Conservation (phyloP, 2,797 vertebrate genomes). For the Sibirionetta formosa region DNA sequence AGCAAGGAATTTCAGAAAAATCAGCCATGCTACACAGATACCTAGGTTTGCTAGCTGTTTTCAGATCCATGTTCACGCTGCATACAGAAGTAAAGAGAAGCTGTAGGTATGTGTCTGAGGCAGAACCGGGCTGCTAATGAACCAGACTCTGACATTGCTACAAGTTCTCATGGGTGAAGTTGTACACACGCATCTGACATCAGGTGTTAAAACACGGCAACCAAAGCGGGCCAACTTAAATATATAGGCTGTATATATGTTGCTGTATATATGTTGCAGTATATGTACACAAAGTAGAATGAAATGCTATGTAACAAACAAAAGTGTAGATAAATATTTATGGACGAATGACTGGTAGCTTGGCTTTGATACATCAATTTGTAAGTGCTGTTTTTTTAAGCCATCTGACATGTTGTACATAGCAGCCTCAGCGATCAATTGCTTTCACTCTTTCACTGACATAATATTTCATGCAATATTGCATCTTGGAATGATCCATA, state of each 20-base stretch:
- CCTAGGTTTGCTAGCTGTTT: not conserved
- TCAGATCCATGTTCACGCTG: rapidly evolving
- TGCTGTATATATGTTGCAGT: not conserved
- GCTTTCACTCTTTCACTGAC: constrained; percentile 1
- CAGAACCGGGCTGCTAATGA: not conserved
- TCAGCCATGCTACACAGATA: rapidly evolving
- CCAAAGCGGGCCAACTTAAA: not conserved
- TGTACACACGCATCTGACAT: not conserved
- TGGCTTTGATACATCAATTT: not conserved
- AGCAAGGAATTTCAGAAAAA: not conserved
- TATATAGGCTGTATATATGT: not conserved
- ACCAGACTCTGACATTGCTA: not conserved
- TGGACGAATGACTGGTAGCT: not conserved
- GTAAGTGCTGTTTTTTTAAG: not conserved
- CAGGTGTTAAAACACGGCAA: not conserved
- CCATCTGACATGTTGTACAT: not conserved
- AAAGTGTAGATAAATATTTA: not conserved
- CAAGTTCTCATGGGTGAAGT: not conserved
- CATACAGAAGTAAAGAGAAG: not conserved
- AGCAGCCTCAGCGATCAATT: constrained; percentile 19
- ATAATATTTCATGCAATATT: constrained; percentile 53
- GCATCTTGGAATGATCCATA: constrained; percentile 13
- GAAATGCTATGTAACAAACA: not conserved
- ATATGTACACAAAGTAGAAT: not conserved
- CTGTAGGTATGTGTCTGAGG: not conserved